Evolutionary conservation across 2,113 vertebrate species (phyloP).

Genomic region (Cynopterus brachyotis): DNA sequence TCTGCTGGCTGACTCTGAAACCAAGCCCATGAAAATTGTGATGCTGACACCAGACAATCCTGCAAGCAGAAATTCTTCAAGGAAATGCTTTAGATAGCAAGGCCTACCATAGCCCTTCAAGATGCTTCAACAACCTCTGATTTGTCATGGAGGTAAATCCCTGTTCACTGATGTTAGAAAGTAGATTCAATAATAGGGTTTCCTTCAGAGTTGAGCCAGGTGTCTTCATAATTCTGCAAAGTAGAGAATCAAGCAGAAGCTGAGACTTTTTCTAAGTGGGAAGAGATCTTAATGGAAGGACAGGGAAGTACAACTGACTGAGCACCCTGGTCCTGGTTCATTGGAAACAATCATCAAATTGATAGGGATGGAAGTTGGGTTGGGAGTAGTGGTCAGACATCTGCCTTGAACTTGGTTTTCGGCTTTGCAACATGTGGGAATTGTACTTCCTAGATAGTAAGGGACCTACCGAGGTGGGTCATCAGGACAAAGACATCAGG

Average conservation of each 20-base stretch:
- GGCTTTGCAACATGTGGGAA: neutral
- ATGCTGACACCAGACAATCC: neutral
- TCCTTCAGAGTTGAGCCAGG: neutral
- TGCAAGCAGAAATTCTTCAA: neutral
- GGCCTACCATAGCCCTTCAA: neutral
- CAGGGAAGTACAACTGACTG: neutral
- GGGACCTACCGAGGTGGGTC: neutral
- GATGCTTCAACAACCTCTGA: neutral
- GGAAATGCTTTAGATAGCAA: neutral
- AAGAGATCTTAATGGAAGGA: neutral
- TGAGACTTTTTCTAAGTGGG: neutral
- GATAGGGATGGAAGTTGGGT: neutral
- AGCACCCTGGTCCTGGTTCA: neutral
- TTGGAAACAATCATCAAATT: neutral
- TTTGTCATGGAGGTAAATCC: neutral
- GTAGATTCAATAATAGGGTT: neutral
- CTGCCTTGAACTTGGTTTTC: neutral
- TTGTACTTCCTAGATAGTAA: neutral
- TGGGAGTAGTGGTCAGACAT: neutral
- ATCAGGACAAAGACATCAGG: neutral
- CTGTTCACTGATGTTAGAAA: neutral
- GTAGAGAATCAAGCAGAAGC: slow-evolving; percentile 22
- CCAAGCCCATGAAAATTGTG: neutral
- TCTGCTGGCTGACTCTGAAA: slow-evolving; percentile 11
- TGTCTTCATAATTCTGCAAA: slow-evolving; percentile 52